These are phyloP conservation scores for Stictonetta naevosa DNA, from an alignment of 2,113 vertebrate species.

Conservation along the genomic window DNA sequence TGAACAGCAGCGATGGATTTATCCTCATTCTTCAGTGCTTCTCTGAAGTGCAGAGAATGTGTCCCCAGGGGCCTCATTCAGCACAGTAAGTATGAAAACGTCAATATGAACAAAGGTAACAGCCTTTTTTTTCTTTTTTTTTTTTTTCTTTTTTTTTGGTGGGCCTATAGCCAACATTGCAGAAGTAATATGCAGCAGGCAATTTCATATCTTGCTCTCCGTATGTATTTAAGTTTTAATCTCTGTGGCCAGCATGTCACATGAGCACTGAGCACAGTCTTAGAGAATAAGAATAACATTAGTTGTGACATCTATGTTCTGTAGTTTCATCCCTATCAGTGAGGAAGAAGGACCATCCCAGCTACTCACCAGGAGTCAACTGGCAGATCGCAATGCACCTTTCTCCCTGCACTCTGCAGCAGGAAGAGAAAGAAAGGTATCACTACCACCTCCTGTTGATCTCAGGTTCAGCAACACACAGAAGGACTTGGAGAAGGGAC, in stretches of 20 bases:
- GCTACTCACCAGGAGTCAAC: neutral
- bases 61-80: constrained; percentile 31
- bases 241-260: neutral
- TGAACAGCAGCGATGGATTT: neutral
- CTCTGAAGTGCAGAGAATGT: constrained; percentile 39
- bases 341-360: neutral
- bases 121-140: neutral
- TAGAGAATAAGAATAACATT: neutral
- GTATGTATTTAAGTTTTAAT: neutral
- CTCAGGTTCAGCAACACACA: neutral
- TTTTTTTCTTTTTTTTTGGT: neutral
- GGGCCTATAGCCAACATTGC: neutral
- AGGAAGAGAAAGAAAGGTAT: neutral
- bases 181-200: neutral
- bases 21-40: constrained; percentile 12
- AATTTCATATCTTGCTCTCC: neutral
- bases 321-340: neutral
- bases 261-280: neutral
- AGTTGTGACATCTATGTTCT: neutral
- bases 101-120: neutral
- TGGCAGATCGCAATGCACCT: neutral
- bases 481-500: neutral
- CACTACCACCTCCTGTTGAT: neutral
- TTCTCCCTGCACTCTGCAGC: neutral
- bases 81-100: neutral